Evolutionary conservation across 2,888 invertebrate genomes (phyloP).

Genomic region (Aporophyla nigra): DNA sequence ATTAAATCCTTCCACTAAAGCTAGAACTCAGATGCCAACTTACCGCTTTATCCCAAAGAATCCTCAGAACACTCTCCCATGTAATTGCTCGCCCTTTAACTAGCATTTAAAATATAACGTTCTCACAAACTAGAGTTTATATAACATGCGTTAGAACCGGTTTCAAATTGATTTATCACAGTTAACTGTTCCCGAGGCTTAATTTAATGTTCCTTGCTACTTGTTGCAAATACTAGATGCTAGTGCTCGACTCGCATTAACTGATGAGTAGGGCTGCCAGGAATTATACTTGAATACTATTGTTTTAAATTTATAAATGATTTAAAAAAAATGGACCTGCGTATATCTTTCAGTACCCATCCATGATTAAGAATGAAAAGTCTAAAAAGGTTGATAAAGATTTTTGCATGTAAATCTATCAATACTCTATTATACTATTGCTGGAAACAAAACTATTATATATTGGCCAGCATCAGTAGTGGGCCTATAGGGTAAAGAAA

Average conservation of each 20-base stretch:
- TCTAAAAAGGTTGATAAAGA: no score
- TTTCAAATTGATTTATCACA: slow-evolving; percentile 66
- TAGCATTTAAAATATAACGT: slow-evolving; percentile 51
- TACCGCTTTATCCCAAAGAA: not conserved
- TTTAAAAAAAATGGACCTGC: not conserved
- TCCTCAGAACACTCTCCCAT: not conserved
- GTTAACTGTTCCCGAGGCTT: slow-evolving; percentile 58
- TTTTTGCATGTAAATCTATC: no score
- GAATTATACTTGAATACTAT: not conserved
- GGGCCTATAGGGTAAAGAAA: no score
- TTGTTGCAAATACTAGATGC: slow-evolving; percentile 59
- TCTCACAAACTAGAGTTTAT: slow-evolving; percentile 50
- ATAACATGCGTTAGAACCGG: slow-evolving; percentile 49
- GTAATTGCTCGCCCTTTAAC: slow-evolving; percentile 37
- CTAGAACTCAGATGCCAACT: not conserved
- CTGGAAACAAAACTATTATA: not conserved
- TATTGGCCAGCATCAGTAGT: no score
- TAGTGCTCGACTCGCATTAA: slow-evolving; percentile 40
- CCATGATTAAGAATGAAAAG: no score
- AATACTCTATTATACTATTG: not conserved
- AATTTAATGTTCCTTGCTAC: slow-evolving; percentile 60
- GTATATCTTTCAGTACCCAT: not conserved
- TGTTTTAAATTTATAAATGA: not conserved
- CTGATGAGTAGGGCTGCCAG: slow-evolving; percentile 48
- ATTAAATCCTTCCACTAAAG: no score